Evolutionary conservation across 2,888 invertebrate species (phyloP).

Genomic region (Chaetoderma sp.): DNA sequence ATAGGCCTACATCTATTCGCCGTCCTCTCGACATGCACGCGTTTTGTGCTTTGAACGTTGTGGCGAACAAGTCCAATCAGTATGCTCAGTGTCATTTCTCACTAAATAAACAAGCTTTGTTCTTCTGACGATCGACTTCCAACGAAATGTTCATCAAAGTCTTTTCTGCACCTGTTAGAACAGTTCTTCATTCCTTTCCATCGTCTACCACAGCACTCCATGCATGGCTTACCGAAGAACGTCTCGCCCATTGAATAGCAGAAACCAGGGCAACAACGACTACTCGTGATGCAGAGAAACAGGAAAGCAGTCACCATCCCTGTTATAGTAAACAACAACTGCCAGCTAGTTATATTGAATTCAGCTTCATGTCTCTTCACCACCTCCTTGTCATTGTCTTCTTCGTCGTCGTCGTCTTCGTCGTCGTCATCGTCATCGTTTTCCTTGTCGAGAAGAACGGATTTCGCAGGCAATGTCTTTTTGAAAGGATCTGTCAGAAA

Average conservation of each 20-base stretch:
- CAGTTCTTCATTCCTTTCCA: background rate
- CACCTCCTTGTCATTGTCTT: too few relatives aligned
- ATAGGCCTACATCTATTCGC: too few relatives aligned
- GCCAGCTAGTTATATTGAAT: too few relatives aligned
- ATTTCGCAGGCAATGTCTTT: constrained; percentile 38
- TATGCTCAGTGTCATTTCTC: too few relatives aligned
- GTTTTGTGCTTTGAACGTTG: too few relatives aligned
- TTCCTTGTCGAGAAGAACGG: constrained; percentile 35
- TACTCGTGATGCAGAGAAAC: background rate
- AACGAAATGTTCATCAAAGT: background rate
- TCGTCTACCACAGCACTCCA: background rate
- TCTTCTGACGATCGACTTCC: too few relatives aligned
- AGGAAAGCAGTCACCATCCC: background rate
- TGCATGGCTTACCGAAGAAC: too few relatives aligned
- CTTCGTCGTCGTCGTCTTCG: background rate
- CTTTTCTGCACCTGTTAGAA: background rate
- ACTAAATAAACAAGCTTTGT: too few relatives aligned
- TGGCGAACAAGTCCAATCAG: too few relatives aligned
- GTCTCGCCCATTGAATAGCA: background rate
- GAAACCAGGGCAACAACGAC: background rate
- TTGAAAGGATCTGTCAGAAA: constrained; percentile 49
- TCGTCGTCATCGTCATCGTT: constrained; percentile 7
- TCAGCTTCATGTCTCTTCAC: too few relatives aligned
- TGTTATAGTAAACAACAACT: too few relatives aligned
- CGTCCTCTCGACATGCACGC: too few relatives aligned